These are phyloP conservation scores for Thymelicus lineola DNA, from an alignment of 2,888 invertebrate genomes.

Conservation along the genomic window DNA sequence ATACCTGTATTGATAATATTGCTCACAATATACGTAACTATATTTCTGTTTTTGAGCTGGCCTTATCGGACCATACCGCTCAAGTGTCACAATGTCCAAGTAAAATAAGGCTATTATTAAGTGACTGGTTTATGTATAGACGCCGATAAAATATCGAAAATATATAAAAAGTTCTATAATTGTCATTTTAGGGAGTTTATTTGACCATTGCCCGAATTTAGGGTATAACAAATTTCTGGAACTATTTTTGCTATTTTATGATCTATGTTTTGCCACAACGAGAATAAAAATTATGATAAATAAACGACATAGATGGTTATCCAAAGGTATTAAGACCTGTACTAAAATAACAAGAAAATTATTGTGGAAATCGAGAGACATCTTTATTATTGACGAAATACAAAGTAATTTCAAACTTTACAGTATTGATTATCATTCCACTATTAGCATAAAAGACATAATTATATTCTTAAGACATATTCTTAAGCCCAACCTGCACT, in stretches of 20 bases:
- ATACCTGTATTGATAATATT: too few species aligned
- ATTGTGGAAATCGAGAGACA: not conserved
- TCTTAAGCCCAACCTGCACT: not conserved
- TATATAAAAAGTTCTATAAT: not conserved
- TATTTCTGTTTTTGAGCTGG: too few species aligned
- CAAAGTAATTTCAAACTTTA: not conserved
- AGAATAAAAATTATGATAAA: not conserved
- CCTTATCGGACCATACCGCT: too few species aligned
- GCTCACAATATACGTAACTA: too few species aligned
- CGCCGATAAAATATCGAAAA: not conserved
- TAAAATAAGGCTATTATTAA: too few species aligned
- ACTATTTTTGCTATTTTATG: constrained; percentile 2
- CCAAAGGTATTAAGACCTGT: constrained; percentile 1
- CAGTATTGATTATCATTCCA: not conserved
- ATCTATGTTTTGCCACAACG: not conserved
- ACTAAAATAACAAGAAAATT: constrained; percentile 1
- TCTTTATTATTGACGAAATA: not conserved
- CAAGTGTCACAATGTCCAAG: too few species aligned
- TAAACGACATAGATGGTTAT: not conserved
- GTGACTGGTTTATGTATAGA: too few species aligned
- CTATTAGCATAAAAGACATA: not conserved
- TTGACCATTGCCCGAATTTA: not conserved
- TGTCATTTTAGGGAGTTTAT: not conserved
- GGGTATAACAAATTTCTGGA: not conserved
- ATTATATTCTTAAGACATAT: not conserved